Evolutionary conservation across 2,113 vertebrate species (phyloP), one percentile per base, ranked within the genome.

Genomic region (Choloepus hoffmanni): DNA sequence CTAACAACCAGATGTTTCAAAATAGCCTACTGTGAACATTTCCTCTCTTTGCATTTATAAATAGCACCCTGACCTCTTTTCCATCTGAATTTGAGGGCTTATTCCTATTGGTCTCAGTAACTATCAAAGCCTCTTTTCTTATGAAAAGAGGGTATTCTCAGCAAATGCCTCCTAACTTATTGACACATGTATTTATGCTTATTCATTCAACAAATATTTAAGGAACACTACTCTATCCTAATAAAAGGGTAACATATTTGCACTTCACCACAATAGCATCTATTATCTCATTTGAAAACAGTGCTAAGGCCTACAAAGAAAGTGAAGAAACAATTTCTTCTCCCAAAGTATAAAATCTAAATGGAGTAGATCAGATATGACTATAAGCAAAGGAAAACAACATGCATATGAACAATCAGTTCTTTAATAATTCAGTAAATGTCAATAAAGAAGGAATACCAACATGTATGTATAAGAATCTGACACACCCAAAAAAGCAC

Each of bases 21-120:
- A 97, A 97, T 79, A 97, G 92, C 89, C 93, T 73, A 73, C 96
- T 96, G 92, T 91, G 96, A 95, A 96, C 55, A 16, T 93, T 96
- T 97, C 93, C 94, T 97, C 96, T 97, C 94, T 86, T 65, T 94
- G 85, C 94, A 97, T 96, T 96, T 97, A 98, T 97, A 98, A 98
- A 97, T 97, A 97, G 90, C 72, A 82, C 92, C 19, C 86, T 97
- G 96, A 96, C 96, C 97, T 98, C 97, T 95, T 97, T 97, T 97
- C 92, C 94, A 96, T 81, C 91, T 91, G 93, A 96, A 94, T 97
- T 91, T 96, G 65, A 94, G 60, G 76, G 63, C 79, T 95, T 50
- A 63, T 90, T 95, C 79, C 86, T 93, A 96, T 90, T 95, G 79
- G 60, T 45, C 83, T 93, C 60, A 33, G 45, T 81, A 85, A 96